Conservation (phyloP, 1,140 invertebrate species). For the Papilio polyxenes region DNA sequence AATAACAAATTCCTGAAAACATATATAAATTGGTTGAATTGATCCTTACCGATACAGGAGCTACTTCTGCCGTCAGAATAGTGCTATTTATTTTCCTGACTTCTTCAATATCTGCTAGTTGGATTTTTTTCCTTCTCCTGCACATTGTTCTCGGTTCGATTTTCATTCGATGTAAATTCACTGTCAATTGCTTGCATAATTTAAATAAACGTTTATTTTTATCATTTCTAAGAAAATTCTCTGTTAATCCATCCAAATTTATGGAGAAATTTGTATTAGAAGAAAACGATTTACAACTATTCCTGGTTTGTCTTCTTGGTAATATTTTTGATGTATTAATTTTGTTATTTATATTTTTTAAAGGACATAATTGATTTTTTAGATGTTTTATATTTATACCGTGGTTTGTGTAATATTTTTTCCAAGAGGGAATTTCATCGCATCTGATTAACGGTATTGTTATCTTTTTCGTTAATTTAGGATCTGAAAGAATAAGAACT, state of each 20-base stretch:
- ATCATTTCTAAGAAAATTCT: neutral
- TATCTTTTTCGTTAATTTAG: neutral
- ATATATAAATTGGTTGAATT: too few relatives aligned
- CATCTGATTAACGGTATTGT: slow-evolving; percentile 21
- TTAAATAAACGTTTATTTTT: neutral
- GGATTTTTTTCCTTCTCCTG: slow-evolving; percentile 39
- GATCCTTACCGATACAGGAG: slow-evolving; percentile 33
- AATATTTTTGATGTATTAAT: neutral
- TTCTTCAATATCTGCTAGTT: slow-evolving; percentile 42
- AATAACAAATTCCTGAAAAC: too few relatives aligned
- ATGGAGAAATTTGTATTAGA: neutral
- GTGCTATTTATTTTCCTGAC: slow-evolving; percentile 43
- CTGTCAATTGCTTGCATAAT: slow-evolving; percentile 2
- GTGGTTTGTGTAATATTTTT: slow-evolving; percentile 3
- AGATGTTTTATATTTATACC: neutral
- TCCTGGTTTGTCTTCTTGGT: neutral
- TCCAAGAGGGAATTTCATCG: neutral
- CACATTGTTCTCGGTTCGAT: neutral
- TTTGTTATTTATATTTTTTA: neutral
- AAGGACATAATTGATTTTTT: neutral
- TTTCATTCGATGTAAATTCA: neutral
- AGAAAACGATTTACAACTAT: neutral
- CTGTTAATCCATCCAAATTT: neutral
- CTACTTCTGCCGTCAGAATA: slow-evolving; percentile 42
- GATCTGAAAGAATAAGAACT: neutral